Evolutionary conservation across 1,140 invertebrate genomes (phyloP), one percentile per base, ranked within the genome.

Genomic region (Oscheius sp.): DNA sequence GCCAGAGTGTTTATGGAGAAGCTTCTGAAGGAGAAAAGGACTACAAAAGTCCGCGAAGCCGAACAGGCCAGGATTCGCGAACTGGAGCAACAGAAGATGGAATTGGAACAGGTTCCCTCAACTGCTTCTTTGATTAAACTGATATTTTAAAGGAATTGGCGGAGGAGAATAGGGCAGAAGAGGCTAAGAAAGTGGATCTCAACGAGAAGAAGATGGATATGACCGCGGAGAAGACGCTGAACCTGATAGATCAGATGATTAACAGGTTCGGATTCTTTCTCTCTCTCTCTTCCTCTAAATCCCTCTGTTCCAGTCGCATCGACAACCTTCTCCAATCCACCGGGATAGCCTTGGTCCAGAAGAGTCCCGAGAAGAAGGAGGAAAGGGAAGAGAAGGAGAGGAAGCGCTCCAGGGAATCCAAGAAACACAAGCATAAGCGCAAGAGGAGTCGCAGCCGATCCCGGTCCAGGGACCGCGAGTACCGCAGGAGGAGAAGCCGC

Each of bases 1-100:
- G 69, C 69, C 2, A 36, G 69, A 35, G 64, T 71, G n/a, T 71
- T 71, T 29, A 71, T 71, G 69, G 69, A 71, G 26, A 71, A 71
- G 35, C 42, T 71, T 10, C 46, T 71, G 2, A 59, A 36, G 28
- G 69, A 71, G 20, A 71, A 71, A 32, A 71, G 49, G 28, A 38
- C 20, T 3, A 52, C 46, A 28, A 71, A 71, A 28, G 26, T 29
- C 23, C 34, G 31, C 32, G 69, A 71, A 34, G 69, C 58, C 3
- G 69, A 71, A 26, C 59, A 71, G 4, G 49, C 49, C 28, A 55
- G 28, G 26, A 36, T 63, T 13, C 15, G 31, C 10, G 32, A 63
- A 26, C 20, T 63, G 61, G 61, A 63, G 26, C 31, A 36, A 32
- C 61, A 36, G 61, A 38, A 34, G 32, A 26, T n/a, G 7, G 61